Conservation (phyloP, 2,888 invertebrate species). For the Himalopsyche kuldschensis region DNA sequence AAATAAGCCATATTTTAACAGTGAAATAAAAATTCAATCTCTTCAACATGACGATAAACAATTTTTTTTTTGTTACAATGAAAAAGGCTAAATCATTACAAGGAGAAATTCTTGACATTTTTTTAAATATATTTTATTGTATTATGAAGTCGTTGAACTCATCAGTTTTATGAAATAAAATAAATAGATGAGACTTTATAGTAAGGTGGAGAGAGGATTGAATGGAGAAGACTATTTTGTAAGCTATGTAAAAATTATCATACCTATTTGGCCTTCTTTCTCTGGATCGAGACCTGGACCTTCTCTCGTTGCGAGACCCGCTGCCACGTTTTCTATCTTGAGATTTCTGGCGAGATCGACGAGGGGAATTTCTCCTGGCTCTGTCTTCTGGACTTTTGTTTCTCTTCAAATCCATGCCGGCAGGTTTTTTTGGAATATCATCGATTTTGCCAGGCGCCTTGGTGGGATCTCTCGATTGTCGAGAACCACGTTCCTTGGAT, state of each 20-base stretch:
- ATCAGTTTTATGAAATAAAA: too few species aligned
- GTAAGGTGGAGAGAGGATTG: too few species aligned
- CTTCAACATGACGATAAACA: too few species aligned
- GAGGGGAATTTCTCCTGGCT: conserved; percentile 26
- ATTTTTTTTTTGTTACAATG: too few species aligned
- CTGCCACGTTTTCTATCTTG: conserved; percentile 27
- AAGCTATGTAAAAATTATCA: background rate
- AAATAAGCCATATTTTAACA: too few species aligned
- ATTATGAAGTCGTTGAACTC: too few species aligned
- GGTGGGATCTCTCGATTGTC: conserved; percentile 28
- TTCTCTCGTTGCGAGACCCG: conserved; percentile 1
- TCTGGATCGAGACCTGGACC: conserved; percentile 29
- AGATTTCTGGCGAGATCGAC: conserved; percentile 27
- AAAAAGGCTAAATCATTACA: too few species aligned
- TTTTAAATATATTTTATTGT: too few species aligned
- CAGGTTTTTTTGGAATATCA: conserved; percentile 39
- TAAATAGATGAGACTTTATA: too few species aligned
- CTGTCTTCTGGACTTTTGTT: conserved; percentile 24
- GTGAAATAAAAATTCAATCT: too few species aligned
- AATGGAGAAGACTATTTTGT: too few species aligned
- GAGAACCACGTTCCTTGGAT: conserved; percentile 40
- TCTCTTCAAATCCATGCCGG: conserved; percentile 40
- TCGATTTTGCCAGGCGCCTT: background rate
- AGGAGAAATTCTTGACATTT: too few species aligned
- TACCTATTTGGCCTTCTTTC: conserved; percentile 27